phyloP scores from a whole-genome alignment of 2,113 vertebrate genomes.

The Glareola pratincola region DNA sequence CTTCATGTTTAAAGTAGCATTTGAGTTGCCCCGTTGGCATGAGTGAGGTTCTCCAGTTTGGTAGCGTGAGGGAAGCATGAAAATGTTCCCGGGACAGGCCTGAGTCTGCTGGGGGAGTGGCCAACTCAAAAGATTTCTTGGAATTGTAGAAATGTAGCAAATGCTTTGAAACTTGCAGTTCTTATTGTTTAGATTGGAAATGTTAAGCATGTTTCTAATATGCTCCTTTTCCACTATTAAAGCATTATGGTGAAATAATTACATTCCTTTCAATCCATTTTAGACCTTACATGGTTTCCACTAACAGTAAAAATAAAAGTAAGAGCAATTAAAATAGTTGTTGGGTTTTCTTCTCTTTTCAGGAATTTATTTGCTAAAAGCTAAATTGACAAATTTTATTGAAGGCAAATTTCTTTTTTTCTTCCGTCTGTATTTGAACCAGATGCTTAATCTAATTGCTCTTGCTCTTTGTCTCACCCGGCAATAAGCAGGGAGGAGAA shows the following conservation, averaged over 20 bases:
- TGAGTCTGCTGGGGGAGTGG: neutral
- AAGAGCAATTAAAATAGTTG: neutral
- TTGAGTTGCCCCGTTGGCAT: neutral
- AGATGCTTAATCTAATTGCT: neutral
- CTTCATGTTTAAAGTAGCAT: neutral
- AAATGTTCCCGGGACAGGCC: neutral
- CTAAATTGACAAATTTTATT: neutral
- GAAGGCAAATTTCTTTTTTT: neutral
- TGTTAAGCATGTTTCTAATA: neutral
- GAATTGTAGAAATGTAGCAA: conserved; percentile 27
- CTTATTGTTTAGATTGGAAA: conserved; percentile 27
- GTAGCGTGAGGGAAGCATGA: neutral
- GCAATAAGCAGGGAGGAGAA: neutral
- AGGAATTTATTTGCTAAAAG: neutral
- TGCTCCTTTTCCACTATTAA: neutral
- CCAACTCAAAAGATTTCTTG: neutral
- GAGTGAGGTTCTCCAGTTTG: neutral
- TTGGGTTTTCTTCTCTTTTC: neutral
- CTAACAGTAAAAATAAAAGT: conserved; percentile 18
- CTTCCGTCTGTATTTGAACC: neutral
- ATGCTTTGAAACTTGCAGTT: conserved; percentile 31
- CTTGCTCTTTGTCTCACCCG: neutral
- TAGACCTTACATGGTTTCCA: neutral
- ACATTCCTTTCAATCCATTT: conserved; percentile 20
- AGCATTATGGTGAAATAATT: conserved; percentile 5